Conservation (phyloP, 2,113 vertebrate genomes). For the Lophotis ruficrista region DNA sequence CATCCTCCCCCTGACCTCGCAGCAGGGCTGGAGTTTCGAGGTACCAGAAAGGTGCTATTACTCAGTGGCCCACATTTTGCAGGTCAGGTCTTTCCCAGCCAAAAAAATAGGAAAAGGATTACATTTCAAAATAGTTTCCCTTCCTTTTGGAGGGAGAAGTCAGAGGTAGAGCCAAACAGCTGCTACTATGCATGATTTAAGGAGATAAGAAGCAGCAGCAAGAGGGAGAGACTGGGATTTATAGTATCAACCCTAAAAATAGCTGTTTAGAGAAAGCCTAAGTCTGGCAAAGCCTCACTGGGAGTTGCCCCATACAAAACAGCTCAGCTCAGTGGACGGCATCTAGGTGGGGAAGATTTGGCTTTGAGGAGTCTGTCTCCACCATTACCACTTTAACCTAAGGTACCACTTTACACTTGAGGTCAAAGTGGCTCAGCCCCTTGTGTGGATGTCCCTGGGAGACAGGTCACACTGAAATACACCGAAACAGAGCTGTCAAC, state of each 20-base stretch:
- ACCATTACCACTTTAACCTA: background rate
- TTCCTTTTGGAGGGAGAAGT: conserved; percentile 40
- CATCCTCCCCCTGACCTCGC: background rate
- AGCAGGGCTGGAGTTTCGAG: background rate
- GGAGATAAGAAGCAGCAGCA: conserved; percentile 44
- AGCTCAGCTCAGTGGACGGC: background rate
- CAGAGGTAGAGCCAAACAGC: conserved; percentile 56
- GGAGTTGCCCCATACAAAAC: background rate
- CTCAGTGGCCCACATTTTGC: background rate
- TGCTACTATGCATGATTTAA: conserved; percentile 56
- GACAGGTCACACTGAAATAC: background rate
- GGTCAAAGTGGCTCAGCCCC: background rate
- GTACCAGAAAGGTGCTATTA: background rate
- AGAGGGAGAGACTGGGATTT: conserved; percentile 44
- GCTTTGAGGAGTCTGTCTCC: background rate
- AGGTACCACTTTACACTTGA: background rate
- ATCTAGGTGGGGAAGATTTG: background rate
- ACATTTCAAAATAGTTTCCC: conserved; percentile 50
- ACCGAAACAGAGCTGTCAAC: conserved; percentile 1
- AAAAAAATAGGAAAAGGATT: conserved; percentile 50
- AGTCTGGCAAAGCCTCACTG: conserved; percentile 20
- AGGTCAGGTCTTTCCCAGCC: conserved; percentile 37
- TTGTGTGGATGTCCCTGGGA: background rate
- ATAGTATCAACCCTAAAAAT: conserved; percentile 54
- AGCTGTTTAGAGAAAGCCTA: conserved; percentile 35